Base-by-base conservation (phyloP, 2,888 invertebrate genomes). In the Meteorus colon region DNA sequence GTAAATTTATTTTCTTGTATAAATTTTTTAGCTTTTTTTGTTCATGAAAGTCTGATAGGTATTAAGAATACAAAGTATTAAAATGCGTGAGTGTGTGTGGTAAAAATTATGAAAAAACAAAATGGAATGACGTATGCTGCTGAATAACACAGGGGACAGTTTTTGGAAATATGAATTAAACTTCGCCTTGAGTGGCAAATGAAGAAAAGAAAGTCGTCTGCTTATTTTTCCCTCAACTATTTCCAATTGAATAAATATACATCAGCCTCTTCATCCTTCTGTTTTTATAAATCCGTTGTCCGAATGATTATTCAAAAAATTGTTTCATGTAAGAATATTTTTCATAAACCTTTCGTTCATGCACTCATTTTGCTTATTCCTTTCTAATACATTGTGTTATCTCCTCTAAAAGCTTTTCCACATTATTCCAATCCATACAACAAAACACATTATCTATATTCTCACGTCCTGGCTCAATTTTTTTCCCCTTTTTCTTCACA, bases 1-100 rank as follows among this genome's bases (percentile, higher is more conserved):
- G n/a, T 55, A 24, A 19, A 8, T 19, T n/a, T 4, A 37, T 62
- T 29, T 62, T 29, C 10, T 41, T 37, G 10, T 59, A 34, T 29
- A 37, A 14, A 24, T 34, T 16, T n/a, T 45, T 29, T 63, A 10
- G 6, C 60, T 29, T 10, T 62, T 62, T 41, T 24, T 71, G 16
- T 31, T 60, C 59, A 71, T 41, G 59, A 63, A 75, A 76, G 72
- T 76, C 76, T 76, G 76, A 76, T 76, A 76, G 68, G n/a, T 37
- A 14, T 76, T 19, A 24, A 55, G 63, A 73, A 72, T 24, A 41
- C 60, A 73, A 73, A 71, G 71, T 71, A 71, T 71, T 71, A 71
- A 55, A 69, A 48, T 67, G 66, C n/a, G 68, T 62, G 60, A 62
- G 55, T 62, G 68, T 74, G 60, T 45, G 27, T 37, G n/a, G 48